Conservation (phyloP, 2,113 vertebrate genomes). For the Recurvirostra avosetta region DNA sequence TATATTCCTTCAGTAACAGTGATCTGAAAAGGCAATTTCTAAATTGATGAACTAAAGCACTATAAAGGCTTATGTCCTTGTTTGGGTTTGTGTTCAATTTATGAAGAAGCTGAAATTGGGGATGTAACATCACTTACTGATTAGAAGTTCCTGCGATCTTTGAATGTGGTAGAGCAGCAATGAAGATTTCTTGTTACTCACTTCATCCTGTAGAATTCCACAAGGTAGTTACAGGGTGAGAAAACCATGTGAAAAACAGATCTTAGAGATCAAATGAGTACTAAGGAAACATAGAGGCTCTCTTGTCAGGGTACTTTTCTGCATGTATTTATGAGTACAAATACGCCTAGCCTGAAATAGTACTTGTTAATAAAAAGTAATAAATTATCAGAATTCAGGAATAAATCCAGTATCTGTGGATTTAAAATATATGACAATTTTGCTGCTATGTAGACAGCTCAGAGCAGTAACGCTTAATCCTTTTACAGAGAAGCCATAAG, state of each 20-base stretch:
- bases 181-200: not conserved
- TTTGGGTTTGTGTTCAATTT: not conserved
- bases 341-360: not conserved
- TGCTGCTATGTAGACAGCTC: not conserved
- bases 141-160: not conserved
- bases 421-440: not conserved
- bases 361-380: not conserved
- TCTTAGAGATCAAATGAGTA: not conserved
- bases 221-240: not conserved
- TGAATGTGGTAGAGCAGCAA: not conserved
- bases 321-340: not conserved
- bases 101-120: not conserved
- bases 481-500: not conserved
- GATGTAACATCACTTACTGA: not conserved
- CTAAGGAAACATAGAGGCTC: not conserved
- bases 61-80: accelerated
- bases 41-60: not conserved
- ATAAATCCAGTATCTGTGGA: not conserved
- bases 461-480: not conserved
- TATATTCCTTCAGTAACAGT: not conserved
- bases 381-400: not conserved
- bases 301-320: not conserved
- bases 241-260: not conserved
- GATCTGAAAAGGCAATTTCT: not conserved
- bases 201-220: not conserved